Evolutionary conservation across 2,113 vertebrate genomes (phyloP), one percentile per base, ranked within the genome.

Genomic region (Electrona antarctica): DNA sequence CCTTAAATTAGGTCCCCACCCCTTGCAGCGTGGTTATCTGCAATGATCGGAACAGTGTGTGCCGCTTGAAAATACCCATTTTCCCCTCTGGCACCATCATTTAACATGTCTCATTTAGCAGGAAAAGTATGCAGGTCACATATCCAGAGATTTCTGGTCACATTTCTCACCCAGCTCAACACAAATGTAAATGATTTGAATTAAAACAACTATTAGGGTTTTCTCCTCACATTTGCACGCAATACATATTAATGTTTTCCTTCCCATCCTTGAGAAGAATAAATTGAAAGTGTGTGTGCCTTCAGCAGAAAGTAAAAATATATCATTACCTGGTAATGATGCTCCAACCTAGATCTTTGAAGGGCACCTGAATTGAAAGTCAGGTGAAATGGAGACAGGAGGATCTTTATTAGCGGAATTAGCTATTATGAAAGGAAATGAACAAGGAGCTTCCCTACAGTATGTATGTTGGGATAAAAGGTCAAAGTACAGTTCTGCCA

Each of bases 91-190:
- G 76, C 87, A 82, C 79, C 33, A 77, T 88, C 80, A 86, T 89
- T 91, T 87, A 90, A 84, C 87, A 86, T 77, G 86, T 90, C 90
- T 90, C 87, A 91, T 91, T 92, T 90, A 85, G 60, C 76, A 48
- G 72, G 76, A 68, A 88, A 85, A 87, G 33, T 90, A 86, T 91
- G 85, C 91, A 86, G 85, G 87, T 92, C 90, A 88, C 87, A 90
- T 79, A 82, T 62, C 45, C 47, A 69, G 69, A 87, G 67, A 77
- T 79, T 85, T 80, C 82, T 86, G 83, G 85, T 83, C 89, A 87
- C 75, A 88, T 90, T 76, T 76, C 79, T 67, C 67, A 85, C 83
- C 78, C 71, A 29, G 65, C 80, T 74, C 70, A 57, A 86, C 78
- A 82, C 85, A 88, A 66, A 86, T 91, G 83, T 83, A 80, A 88